Evolutionary conservation across 1,140 invertebrate genomes (phyloP), one percentile per base, ranked within the genome.

Genomic region (Grapholita molesta): DNA sequence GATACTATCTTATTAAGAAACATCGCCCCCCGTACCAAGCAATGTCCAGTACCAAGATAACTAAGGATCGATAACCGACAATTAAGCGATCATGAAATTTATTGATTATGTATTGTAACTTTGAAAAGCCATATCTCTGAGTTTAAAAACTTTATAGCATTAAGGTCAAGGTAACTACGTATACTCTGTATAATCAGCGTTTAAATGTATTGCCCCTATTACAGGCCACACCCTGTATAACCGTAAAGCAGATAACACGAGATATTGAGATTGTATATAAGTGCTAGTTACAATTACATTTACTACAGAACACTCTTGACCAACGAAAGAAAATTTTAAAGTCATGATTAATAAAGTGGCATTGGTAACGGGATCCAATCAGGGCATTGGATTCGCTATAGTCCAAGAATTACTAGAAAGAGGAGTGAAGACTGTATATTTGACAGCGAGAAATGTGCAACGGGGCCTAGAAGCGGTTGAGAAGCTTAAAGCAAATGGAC

Each of bases 301-400:
- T 25, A 6, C 0, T 4, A 12, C 53, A 57, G 9, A 24, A 24
- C 53, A 12, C 11, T 15, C 6, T 12, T 9, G 24, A 21, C 8
- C 0, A 12, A 9, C 11, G 12, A 21, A 25, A 52, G n/a, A 52
- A 5, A 52, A 11, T 38, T n/a, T 0, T 6, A 71, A 57, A 71
- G 68, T 72, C 66, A 86, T 88, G 83, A 42, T 93, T 91, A 68
- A 71, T 33, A 85, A 80, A 80, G 73, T 86, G 7, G 83, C 84
- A 15, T 68, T 88, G 28, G 95, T 96, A 0, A 96, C 95, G 38
- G 96, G 95, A 21, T 84, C 92, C 8, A 96, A 96, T 80, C 96
- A 96, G 92, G 96, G 95, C 0, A 95, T 96, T 72, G 96, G 95
- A 5, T 95, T 92, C 86, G 94, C 90, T 0, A 95, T 95, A 67